Conservation (phyloP, 2,888 invertebrate genomes). For the Tiliacea aurago region DNA sequence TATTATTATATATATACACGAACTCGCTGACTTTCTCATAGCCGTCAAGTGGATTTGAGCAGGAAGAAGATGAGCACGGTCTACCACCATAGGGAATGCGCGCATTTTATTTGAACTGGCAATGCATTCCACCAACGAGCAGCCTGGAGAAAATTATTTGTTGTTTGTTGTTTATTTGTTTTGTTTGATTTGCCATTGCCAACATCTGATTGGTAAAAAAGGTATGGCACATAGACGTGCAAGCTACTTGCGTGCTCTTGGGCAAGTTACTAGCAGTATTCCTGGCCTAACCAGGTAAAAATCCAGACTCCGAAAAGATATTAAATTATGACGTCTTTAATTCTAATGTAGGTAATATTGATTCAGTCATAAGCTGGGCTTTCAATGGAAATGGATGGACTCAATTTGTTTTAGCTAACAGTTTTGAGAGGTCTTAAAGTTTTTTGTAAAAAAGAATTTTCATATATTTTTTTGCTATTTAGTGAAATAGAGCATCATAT, state of each 20-base stretch:
- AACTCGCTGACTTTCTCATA: neutral
- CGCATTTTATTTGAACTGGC: neutral
- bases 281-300: neutral
- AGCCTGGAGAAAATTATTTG: neutral
- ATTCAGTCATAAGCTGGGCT: neutral
- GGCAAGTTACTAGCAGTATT: neutral
- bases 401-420: conserved; percentile 7
- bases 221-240: neutral
- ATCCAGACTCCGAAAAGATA: neutral
- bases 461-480: neutral
- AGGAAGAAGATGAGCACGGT: neutral
- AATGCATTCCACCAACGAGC: too few relatives aligned
- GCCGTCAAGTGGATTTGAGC: neutral
- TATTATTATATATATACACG: too few relatives aligned
- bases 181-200: too few relatives aligned
- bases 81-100: neutral
- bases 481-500: too few relatives aligned
- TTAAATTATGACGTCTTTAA: neutral
- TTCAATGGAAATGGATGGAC: neutral
- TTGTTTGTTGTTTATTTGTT: too few relatives aligned
- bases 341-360: neutral
- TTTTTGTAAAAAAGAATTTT: neutral
- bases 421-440: neutral
- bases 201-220: neutral
- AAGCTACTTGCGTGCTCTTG: neutral